Percentiles rank a stretch among this genome's conserved stretches.
These are phyloP conservation scores for Pollachius pollachius DNA, from an alignment of 2,113 vertebrate genomes.

Conservation along the genomic window DNA sequence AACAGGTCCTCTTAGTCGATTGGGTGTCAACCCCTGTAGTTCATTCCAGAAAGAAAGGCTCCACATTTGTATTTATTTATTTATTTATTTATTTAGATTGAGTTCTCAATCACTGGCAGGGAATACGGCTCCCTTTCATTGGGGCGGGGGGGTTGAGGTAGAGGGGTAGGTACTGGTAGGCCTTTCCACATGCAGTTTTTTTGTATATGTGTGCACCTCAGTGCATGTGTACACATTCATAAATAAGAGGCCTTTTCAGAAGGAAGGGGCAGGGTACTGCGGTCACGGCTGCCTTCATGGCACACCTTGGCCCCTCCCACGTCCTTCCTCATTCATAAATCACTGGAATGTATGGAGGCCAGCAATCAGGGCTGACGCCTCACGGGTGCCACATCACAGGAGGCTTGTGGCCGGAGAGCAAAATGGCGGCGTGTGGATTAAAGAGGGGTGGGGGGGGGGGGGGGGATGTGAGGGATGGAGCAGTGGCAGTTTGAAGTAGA, in stretches of 20 bases:
- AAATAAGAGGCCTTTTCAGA: slow-evolving; percentile 8
- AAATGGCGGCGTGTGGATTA: background rate
- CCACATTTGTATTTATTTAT: too few relatives aligned
- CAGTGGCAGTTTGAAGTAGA: background rate
- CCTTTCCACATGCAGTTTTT: background rate
- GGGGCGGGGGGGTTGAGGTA: background rate
- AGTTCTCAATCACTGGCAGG: background rate
- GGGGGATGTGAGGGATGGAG: too few relatives aligned
- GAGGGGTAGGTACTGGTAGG: background rate
- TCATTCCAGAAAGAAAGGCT: background rate
- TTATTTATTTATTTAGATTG: too few relatives aligned
- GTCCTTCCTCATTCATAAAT: slow-evolving; percentile 33
- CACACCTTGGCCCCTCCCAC: slow-evolving; percentile 14
- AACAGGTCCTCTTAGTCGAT: background rate
- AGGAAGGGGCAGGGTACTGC: slow-evolving; percentile 5
- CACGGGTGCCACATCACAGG: slow-evolving; percentile 1
- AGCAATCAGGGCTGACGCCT: background rate
- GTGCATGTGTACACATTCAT: background rate
- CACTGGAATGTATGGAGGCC: slow-evolving; percentile 4
- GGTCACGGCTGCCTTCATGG: background rate
- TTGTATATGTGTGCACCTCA: background rate
- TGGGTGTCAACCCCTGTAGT: background rate
- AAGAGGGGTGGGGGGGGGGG: too few relatives aligned
- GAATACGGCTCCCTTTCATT: background rate
- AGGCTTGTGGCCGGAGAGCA: background rate